phyloP scores from a whole-genome alignment of 2,113 vertebrate genomes.

The Ivindomyrus marchei region DNA sequence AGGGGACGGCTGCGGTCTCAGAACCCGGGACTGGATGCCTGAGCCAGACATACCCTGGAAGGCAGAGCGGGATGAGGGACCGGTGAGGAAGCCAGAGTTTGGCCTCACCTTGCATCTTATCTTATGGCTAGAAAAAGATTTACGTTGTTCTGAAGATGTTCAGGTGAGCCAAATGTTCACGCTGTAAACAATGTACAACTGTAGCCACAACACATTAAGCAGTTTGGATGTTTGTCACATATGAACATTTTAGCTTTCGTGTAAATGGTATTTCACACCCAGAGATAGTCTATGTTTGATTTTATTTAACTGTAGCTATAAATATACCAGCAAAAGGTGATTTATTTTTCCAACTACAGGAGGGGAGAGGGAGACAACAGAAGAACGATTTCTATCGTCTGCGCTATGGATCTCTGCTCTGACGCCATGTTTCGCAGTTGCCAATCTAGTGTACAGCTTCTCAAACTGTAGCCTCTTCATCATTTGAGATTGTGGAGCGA shows the following conservation, averaged over 20 bases:
- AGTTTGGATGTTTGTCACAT: neutral
- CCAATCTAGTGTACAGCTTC: neutral
- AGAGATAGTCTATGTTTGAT: neutral
- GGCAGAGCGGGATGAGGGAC: neutral
- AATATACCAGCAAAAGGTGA: neutral
- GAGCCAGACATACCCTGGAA: conserved; percentile 2
- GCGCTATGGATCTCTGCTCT: neutral
- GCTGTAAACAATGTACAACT: neutral
- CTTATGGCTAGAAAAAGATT: neutral
- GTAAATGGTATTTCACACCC: neutral
- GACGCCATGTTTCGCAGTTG: neutral
- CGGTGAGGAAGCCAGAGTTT: neutral
- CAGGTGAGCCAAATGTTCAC: neutral
- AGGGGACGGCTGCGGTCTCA: conserved; percentile 53
- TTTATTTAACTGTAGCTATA: neutral
- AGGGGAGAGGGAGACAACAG: neutral
- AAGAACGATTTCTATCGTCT: neutral
- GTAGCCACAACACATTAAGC: neutral
- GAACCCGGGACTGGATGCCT: conserved; percentile 24
- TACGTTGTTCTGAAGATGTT: neutral
- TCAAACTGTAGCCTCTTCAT: neutral
- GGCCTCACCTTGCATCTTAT: neutral
- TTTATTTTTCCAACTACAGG: neutral
- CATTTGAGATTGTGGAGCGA: neutral
- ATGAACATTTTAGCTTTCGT: neutral